Conservation (phyloP, 92 coral and sea anemone species). For the Zoanthus sociatus region DNA sequence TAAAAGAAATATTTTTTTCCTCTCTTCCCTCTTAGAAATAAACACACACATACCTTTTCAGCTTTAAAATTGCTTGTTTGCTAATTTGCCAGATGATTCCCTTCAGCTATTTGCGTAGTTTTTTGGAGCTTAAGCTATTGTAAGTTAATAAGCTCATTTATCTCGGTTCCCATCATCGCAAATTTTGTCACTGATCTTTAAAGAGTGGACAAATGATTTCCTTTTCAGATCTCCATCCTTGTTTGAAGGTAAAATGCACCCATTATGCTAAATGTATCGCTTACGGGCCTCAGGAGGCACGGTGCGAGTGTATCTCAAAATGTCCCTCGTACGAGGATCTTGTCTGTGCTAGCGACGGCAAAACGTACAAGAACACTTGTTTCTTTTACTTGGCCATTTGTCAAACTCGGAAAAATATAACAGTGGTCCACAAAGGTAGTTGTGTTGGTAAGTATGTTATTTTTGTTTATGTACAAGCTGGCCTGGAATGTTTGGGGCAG, state of each 20-base stretch:
- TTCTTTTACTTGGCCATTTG: constrained; percentile 63
- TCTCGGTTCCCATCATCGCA: too few relatives aligned
- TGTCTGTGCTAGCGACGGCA: constrained; percentile 69
- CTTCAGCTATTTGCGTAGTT: too few relatives aligned
- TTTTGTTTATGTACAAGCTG: not conserved
- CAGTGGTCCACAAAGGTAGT: constrained; percentile 65
- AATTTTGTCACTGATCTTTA: too few relatives aligned
- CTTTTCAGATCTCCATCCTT: constrained; percentile 69
- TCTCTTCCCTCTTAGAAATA: too few relatives aligned
- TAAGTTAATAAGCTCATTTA: too few relatives aligned
- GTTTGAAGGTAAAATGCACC: constrained; percentile 58
- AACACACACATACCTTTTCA: too few relatives aligned
- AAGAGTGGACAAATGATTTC: not conserved
- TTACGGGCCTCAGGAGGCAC: constrained; percentile 57
- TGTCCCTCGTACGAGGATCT: constrained; percentile 62
- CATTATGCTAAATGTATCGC: constrained; percentile 62
- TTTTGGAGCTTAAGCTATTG: too few relatives aligned
- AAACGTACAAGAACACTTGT: constrained; percentile 69
- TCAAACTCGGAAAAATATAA: constrained; percentile 52
- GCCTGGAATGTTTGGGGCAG: not conserved
- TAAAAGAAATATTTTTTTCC: too few relatives aligned
- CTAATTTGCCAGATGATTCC: too few relatives aligned
- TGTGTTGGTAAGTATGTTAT: constrained; percentile 51
- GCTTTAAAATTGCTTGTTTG: too few relatives aligned
- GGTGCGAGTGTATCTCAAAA: constrained; percentile 55